Base-by-base conservation (phyloP, 30 jellyfish, hydroid and myxozoan species). In the Aurelia sp. region DNA sequence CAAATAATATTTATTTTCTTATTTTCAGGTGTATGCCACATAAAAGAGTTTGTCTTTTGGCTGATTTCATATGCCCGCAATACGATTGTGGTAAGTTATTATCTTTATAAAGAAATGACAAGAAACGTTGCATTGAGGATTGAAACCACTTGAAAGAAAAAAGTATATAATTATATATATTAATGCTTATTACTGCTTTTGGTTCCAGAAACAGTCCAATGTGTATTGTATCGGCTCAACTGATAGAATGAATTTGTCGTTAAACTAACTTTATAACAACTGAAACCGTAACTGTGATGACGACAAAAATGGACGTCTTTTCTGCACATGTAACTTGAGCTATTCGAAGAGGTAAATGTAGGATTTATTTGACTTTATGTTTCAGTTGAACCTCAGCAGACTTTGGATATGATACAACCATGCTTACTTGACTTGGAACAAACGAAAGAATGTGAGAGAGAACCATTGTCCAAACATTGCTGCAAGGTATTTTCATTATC, bases 21-120 rank as follows among this genome's bases (percentile, higher is more conserved):
- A 18, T 10, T 19, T 71, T 58, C n/a, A 79, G 86, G 58, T 91
- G 97, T 82, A 77, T 85, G 86, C 90, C 89, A 11, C 87, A 78
- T 23, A 78, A 81, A 77, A 74, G 89, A 75, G 90, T 85, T 31
- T 91, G 97, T 41, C 47, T 91, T 52, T 72, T 78, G 23, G 50
- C 78, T 7, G 30, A 78, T 13, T 51, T 86, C 22, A 58, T 76
- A 3, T 91, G 97, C 58, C 97, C 97, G 4, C 97, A 91, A 71
- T 85, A 91, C 55, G 89, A 78, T 51, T 91, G 97, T 71, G 86
- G 86, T 85, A 20, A 57, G 74, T 70, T 11, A 21, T 13, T 13
- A 4, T 51, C 3, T 23, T n/a, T 44, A 7, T 44, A 44, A 9
- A 16, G 16, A 44, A 44, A 44, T 4, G 55, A 44, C 55, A 44